Percentiles rank a stretch among this genome's conserved stretches.
These are phyloP conservation scores for Drosophila orena DNA, from an alignment of 1,140 invertebrate genomes.

Conservation along the genomic window DNA sequence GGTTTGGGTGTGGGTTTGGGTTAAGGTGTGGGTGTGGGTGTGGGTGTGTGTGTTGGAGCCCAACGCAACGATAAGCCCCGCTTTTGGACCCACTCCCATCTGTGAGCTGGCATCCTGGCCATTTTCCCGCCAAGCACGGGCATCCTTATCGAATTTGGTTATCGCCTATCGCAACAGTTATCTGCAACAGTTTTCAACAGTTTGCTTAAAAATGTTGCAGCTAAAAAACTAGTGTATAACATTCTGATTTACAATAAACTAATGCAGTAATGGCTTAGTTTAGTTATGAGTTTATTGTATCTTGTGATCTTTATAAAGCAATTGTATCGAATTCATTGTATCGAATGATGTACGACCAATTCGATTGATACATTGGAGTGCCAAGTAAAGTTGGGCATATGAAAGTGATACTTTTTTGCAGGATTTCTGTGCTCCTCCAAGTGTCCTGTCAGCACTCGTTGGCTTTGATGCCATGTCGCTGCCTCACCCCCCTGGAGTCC, in stretches of 20 bases:
- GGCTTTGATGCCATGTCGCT: slow-evolving; percentile 6
- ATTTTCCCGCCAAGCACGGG: not conserved
- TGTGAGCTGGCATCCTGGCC: not conserved
- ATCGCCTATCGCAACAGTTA: not conserved
- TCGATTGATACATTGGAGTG: too few relatives aligned
- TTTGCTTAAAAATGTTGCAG: too few relatives aligned
- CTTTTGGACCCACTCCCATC: not conserved
- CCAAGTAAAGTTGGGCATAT: not conserved
- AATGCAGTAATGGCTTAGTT: too few relatives aligned
- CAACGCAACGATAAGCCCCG: slow-evolving; percentile 14
- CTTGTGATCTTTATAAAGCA: not conserved
- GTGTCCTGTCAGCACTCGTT: slow-evolving; percentile 26
- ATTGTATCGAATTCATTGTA: too few relatives aligned
- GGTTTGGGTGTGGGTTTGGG: not conserved
- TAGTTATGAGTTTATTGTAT: not conserved
- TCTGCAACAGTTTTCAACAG: not conserved
- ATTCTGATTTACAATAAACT: too few relatives aligned
- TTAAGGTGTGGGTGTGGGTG: not conserved
- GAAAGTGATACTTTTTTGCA: not conserved
- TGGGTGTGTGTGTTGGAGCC: not conserved
- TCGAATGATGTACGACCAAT: too few relatives aligned
- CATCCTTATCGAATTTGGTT: not conserved
- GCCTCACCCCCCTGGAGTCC: not conserved
- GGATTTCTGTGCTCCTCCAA: not conserved
- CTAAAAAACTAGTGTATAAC: too few relatives aligned